Evolutionary conservation across 2,888 invertebrate species (phyloP).

Genomic region (Elmis aenea): DNA sequence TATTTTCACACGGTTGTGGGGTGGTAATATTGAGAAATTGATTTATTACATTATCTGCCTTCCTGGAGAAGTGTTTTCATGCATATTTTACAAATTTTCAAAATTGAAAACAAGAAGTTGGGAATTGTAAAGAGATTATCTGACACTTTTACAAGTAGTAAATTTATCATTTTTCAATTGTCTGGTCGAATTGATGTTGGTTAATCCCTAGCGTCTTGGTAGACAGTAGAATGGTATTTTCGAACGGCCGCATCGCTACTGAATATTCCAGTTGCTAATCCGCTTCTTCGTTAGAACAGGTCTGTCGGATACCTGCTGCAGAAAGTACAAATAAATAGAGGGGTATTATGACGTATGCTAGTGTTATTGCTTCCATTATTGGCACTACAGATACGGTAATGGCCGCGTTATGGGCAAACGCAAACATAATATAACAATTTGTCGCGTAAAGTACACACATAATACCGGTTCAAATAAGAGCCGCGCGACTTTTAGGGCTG

Average conservation of each 20-base stretch:
- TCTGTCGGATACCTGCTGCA: too few species aligned
- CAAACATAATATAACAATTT: slow-evolving; percentile 31
- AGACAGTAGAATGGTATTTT: too few species aligned
- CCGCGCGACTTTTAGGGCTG: slow-evolving; percentile 36
- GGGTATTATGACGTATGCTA: slow-evolving; percentile 16
- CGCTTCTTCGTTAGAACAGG: too few species aligned
- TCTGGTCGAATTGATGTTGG: slow-evolving; percentile 12
- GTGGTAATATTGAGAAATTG: slow-evolving; percentile 28
- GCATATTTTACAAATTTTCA: slow-evolving; percentile 29
- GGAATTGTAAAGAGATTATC: slow-evolving; percentile 26
- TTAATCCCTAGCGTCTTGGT: slow-evolving; percentile 18
- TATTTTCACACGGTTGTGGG: slow-evolving; percentile 15
- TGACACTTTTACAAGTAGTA: slow-evolving; percentile 29
- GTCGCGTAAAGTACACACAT: slow-evolving; percentile 32
- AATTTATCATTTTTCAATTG: slow-evolving; percentile 27
- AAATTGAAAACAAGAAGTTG: slow-evolving; percentile 23
- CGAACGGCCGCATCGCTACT: too few species aligned
- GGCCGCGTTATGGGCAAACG: slow-evolving; percentile 20
- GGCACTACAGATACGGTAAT: slow-evolving; percentile 25
- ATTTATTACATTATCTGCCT: slow-evolving; percentile 28
- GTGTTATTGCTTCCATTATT: slow-evolving; percentile 21
- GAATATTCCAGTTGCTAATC: too few species aligned
- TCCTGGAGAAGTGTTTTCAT: slow-evolving; percentile 23
- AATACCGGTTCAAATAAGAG: slow-evolving; percentile 34
- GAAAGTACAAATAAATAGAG: too few species aligned